These are phyloP conservation scores for Leistus spinibarbis DNA, from an alignment of 2,888 invertebrate species.

Conservation along the genomic window DNA sequence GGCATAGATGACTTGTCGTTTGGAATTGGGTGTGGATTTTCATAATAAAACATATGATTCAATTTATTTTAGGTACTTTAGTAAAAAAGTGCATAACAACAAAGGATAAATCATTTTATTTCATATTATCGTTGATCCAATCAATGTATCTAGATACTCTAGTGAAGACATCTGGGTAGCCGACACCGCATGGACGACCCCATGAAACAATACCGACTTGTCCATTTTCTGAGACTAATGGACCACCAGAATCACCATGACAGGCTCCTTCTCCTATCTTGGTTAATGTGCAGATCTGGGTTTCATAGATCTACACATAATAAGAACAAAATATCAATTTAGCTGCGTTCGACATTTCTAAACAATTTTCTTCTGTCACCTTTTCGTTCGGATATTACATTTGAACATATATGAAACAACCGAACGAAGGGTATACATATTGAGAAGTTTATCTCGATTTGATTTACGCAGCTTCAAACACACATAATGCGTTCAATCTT, in stretches of 20 bases:
- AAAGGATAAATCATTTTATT: neutral
- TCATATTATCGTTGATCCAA: conserved; percentile 50
- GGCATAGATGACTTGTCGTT: no score
- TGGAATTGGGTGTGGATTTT: no score
- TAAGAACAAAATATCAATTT: neutral
- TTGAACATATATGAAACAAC: conserved; percentile 58
- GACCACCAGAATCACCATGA: conserved; percentile 55
- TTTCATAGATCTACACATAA: conserved; percentile 49
- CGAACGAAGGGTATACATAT: no score
- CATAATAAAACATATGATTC: no score
- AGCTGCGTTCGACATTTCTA: neutral
- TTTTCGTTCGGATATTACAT: conserved; percentile 58
- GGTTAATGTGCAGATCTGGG: conserved; percentile 66
- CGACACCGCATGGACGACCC: conserved; percentile 56
- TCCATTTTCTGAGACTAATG: conserved; percentile 35
- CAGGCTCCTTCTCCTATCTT: conserved; percentile 66
- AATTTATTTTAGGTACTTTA: no score
- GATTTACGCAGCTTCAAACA: no score
- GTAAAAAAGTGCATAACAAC: no score
- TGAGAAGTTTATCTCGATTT: no score
- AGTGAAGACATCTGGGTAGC: conserved; percentile 56
- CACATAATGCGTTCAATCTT: no score
- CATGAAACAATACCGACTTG: conserved; percentile 52
- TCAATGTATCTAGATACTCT: conserved; percentile 53
- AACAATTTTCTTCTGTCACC: no score